A percentile compares a stretch with the other conserved stretches of the same genome.
Conservation (phyloP, 2,113 vertebrate genomes). For the Rousettus leschenaultii region DNA sequence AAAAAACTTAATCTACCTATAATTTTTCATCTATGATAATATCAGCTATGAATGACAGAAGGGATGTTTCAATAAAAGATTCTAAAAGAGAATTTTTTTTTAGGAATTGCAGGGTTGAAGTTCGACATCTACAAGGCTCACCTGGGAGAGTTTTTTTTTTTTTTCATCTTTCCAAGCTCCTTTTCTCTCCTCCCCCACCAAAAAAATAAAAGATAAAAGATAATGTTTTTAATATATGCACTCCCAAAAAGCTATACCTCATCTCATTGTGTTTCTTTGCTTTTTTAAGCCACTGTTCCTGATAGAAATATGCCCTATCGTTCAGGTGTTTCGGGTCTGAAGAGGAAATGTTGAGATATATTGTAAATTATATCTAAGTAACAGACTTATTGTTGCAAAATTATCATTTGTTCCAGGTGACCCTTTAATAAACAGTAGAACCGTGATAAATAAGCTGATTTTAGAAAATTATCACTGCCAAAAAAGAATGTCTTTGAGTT, state of each 20-base stretch:
- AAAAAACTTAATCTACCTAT: not conserved
- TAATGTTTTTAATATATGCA: not conserved
- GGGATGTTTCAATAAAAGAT: not conserved
- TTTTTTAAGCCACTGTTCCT: not conserved
- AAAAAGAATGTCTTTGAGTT: conserved; percentile 12
- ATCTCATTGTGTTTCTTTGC: not conserved
- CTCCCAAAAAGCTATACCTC: not conserved
- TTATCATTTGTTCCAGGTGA: conserved; percentile 55
- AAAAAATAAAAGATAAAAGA: not conserved
- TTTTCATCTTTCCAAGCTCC: not conserved
- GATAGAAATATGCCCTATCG: not conserved
- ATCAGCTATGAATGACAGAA: not conserved
- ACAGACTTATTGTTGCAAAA: conserved; percentile 49
- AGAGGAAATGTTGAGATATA: not conserved
- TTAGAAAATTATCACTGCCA: conserved; percentile 55
- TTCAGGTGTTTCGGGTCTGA: not conserved
- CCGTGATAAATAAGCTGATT: conserved; percentile 67
- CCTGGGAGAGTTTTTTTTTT: not conserved
- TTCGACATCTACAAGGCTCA: not conserved
- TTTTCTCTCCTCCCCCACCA: not conserved
- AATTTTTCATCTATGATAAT: not conserved
- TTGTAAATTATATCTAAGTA: conserved; percentile 24
- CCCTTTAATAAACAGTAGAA: conserved; percentile 57
- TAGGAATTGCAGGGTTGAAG: not conserved
- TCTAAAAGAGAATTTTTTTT: not conserved